Percentiles rank a stretch among this genome's conserved stretches.
Conservation (phyloP, 64 coral and sea anemone species). For the Actinia equina region DNA sequence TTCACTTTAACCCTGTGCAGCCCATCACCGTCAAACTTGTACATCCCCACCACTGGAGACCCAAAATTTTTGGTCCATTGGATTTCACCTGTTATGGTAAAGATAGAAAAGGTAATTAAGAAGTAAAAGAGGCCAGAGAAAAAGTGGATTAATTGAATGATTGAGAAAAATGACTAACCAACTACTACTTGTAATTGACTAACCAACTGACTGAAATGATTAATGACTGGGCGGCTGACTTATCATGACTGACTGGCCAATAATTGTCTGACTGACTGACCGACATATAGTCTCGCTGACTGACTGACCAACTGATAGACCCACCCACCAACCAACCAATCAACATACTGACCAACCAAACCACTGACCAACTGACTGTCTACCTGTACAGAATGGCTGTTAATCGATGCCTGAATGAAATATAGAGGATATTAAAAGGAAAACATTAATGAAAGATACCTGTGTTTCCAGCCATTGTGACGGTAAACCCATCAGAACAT, state of each 20-base stretch:
- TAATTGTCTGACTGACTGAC: neutral
- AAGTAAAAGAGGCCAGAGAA: neutral
- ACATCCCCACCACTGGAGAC: slow-evolving; percentile 96
- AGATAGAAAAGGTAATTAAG: neutral
- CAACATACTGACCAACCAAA: no score
- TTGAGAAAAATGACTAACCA: no score
- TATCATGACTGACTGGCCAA: neutral
- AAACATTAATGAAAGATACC: slow-evolving; percentile 29
- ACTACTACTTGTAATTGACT: no score
- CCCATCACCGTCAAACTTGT: slow-evolving; percentile 85
- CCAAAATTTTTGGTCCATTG: slow-evolving; percentile 92
- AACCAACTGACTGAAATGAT: neutral
- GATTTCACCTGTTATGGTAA: slow-evolving; percentile 72
- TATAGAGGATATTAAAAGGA: neutral
- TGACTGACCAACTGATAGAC: neutral
- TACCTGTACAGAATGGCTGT: neutral
- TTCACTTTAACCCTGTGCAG: slow-evolving; percentile 81
- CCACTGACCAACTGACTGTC: neutral
- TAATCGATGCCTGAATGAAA: neutral
- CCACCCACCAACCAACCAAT: neutral
- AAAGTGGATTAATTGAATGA: neutral
- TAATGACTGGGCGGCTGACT: neutral
- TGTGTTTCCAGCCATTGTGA: slow-evolving; percentile 91
- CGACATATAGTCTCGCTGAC: neutral
- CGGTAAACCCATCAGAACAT: slow-evolving; percentile 94